Evolutionary conservation across 2,113 vertebrate species (phyloP), one percentile per base, ranked within the genome.

Genomic region (Chauna torquata): DNA sequence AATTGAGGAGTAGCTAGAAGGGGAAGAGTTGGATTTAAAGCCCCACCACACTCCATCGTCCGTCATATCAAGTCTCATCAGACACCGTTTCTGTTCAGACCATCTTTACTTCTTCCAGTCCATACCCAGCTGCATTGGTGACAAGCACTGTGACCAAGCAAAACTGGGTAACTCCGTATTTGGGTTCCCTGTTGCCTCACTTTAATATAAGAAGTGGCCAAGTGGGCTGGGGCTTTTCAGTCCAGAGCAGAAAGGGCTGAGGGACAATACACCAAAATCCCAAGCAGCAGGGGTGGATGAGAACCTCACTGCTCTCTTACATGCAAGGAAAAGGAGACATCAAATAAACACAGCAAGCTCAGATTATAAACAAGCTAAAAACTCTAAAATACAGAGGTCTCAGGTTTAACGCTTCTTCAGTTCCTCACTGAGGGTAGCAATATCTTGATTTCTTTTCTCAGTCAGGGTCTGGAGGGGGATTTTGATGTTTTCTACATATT

Each of bases 211-310:
- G 9, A 42, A 36, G 52, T 0, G 8, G 24, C 34, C 36, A 16
- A 52, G 30, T 3, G 4, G 30, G 34, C 47, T 4, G 2, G 24
- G 28, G 11, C 24, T 78, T 20, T 34, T 38, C 45, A 18, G 22
- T 5, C 38, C 32, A 3, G 34, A 24, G 15, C 49, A 52, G 28
- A 36, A 64, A 15, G 1, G 24, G n/a, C 58, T 4, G 23, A 4
- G 55, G 50, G 24, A 47, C 27, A 57, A 47, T 25, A 28, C 19
- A 11, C 28, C 7, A 11, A 75, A 9, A 42, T 10, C 17, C 11
- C 18, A 4, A 0, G 3, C n/a, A 8, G 58, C 1, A 3, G 58
- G 32, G 20, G 15, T 2, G 23, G 11, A 9, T 1, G 40, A n/a
- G 64, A 54, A 19, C 65, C 40, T 8, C 44, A 38, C 30, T 10